Conservation (phyloP, 2,797 vertebrate genomes). For the Gastrophryne carolinensis region DNA sequence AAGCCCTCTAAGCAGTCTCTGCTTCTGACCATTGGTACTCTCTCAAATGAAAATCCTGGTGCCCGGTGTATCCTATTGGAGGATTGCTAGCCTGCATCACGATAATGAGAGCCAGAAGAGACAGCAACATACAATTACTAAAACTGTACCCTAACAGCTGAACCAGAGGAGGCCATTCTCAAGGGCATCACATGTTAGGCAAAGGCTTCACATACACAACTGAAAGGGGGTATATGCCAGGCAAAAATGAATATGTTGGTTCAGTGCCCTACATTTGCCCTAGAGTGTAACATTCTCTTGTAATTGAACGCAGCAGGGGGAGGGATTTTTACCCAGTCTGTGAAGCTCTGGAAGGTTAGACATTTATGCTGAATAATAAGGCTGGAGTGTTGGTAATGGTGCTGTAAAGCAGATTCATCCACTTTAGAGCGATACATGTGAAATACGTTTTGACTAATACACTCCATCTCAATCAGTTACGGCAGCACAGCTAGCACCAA, state of each 20-base stretch:
- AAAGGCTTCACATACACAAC: too few species aligned
- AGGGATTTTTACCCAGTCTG: neutral
- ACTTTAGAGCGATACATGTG: constrained; percentile 36
- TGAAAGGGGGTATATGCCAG: too few species aligned
- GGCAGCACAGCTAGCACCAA: neutral
- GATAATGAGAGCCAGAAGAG: too few species aligned
- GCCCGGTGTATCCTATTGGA: too few species aligned
- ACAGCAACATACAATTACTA: too few species aligned
- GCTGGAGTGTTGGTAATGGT: constrained; percentile 16
- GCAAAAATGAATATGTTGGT: neutral
- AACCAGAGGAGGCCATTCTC: too few species aligned
- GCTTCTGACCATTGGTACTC: too few species aligned
- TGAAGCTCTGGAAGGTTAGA: constrained; percentile 35
- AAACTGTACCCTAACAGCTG: too few species aligned
- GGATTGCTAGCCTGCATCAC: too few species aligned
- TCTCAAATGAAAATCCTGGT: too few species aligned
- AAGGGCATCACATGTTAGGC: too few species aligned
- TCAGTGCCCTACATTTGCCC: neutral
- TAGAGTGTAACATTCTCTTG: constrained; percentile 6
- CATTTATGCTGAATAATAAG: constrained; percentile 32
- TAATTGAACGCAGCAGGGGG: constrained; percentile 12
- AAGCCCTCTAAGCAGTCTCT: too few species aligned
- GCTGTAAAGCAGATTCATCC: constrained; percentile 25
- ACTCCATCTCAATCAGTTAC: neutral
- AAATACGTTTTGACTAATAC: constrained; percentile 22